phyloP scores from a whole-genome alignment of 2,113 vertebrate genomes.

The Cynopterus brachyotis region DNA sequence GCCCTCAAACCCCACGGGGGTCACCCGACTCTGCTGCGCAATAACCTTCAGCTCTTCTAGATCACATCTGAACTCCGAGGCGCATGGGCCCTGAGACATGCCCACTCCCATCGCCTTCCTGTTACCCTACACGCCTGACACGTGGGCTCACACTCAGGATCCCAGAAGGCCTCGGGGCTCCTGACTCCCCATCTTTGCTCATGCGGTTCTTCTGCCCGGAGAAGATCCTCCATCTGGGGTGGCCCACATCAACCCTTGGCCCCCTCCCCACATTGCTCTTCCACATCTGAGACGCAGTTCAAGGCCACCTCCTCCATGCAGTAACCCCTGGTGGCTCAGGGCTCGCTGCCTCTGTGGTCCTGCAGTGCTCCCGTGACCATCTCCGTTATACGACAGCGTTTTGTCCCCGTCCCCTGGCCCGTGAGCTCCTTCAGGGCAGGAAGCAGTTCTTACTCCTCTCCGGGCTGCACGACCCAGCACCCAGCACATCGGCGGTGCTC shows the following conservation, averaged over 20 bases:
- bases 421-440: background rate
- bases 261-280: background rate
- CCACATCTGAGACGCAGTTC: background rate
- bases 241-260: background rate
- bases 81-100: background rate
- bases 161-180: background rate
- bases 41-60: background rate
- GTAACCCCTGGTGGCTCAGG: background rate
- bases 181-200: background rate
- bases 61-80: background rate
- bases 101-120: background rate
- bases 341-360: background rate
- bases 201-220: background rate
- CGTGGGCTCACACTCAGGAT: background rate
- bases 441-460: background rate
- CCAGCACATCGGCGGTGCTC: background rate
- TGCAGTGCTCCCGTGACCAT: background rate
- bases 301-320: background rate
- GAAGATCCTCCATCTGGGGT: background rate
- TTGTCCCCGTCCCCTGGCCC: fast-evolving
- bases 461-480: background rate
- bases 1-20: background rate
- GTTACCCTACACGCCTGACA: background rate
- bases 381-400: background rate
- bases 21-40: too few species aligned